These are phyloP conservation scores for Hemiscyllium ocellatum DNA, from an alignment of 2,113 vertebrate species.

Conservation along the genomic window DNA sequence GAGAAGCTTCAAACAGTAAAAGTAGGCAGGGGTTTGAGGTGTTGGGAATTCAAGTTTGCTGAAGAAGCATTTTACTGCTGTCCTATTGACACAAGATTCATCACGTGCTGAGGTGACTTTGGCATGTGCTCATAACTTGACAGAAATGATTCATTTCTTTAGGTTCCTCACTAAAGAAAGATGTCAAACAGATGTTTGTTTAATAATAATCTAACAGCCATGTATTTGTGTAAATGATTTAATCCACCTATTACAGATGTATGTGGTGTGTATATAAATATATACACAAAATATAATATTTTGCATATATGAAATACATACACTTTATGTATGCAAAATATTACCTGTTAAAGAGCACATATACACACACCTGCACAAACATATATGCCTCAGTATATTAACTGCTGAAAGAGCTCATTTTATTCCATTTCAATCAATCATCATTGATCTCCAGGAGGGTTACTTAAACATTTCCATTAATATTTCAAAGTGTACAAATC, in stretches of 20 bases:
- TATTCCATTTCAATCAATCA: background rate
- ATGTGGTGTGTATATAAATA: too few relatives aligned
- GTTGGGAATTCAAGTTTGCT: background rate
- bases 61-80: background rate
- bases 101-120: background rate
- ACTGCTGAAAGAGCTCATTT: background rate
- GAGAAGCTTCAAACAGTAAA: background rate
- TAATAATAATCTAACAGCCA: background rate
- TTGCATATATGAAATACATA: background rate
- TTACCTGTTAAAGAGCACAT: background rate
- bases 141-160: slow-evolving; percentile 32
- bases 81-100: slow-evolving; percentile 14
- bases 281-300: background rate
- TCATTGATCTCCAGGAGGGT: background rate
- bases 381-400: background rate
- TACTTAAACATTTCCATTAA: slow-evolving; percentile 9
- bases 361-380: background rate
- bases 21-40: background rate
- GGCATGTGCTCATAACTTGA: slow-evolving; percentile 23
- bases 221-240: background rate
- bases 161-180: background rate
- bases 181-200: slow-evolving; percentile 22
- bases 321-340: too few relatives aligned
- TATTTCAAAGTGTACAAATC: background rate
- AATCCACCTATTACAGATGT: background rate